Conservation (phyloP, 2,888 invertebrate species). For the Thymelicus sylvestris region DNA sequence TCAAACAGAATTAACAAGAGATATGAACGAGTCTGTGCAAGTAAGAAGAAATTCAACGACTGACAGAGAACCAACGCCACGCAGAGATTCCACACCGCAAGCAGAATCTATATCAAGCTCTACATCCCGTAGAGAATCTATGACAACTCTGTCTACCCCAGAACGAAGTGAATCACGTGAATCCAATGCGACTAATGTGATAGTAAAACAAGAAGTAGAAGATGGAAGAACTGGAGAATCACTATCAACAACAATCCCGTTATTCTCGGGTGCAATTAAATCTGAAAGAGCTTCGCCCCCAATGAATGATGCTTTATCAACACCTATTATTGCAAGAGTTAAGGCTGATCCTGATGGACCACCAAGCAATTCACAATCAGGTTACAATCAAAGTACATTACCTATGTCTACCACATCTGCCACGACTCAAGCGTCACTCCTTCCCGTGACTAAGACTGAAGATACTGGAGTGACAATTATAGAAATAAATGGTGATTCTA, state of each 20-base stretch:
- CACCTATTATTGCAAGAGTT: constrained; percentile 64
- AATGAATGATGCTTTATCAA: constrained; percentile 49
- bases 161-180: constrained; percentile 58
- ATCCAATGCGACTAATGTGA: constrained; percentile 57
- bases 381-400: constrained; percentile 44
- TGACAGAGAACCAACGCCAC: constrained; percentile 8
- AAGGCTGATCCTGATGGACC: constrained; percentile 66
- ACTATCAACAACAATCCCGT: constrained; percentile 54
- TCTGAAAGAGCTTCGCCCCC: constrained; percentile 70
- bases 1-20: constrained; percentile 47
- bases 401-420: constrained; percentile 19
- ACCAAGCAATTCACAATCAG: constrained; percentile 44
- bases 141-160: constrained; percentile 36
- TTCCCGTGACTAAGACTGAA: constrained; percentile 70
- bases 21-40: constrained; percentile 42
- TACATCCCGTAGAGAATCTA: constrained; percentile 43
- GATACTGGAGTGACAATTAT: constrained; percentile 66
- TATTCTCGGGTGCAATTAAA: constrained; percentile 70
- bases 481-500: constrained; percentile 79
- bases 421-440: constrained; percentile 51
- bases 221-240: constrained; percentile 47
- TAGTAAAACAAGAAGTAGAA: constrained; percentile 70
- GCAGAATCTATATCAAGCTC: constrained; percentile 36
- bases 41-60: constrained; percentile 10
- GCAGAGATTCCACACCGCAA: constrained; percentile 13